phyloP scores from a whole-genome alignment of 2,113 vertebrate genomes.

The Mormyrus lacerda region DNA sequence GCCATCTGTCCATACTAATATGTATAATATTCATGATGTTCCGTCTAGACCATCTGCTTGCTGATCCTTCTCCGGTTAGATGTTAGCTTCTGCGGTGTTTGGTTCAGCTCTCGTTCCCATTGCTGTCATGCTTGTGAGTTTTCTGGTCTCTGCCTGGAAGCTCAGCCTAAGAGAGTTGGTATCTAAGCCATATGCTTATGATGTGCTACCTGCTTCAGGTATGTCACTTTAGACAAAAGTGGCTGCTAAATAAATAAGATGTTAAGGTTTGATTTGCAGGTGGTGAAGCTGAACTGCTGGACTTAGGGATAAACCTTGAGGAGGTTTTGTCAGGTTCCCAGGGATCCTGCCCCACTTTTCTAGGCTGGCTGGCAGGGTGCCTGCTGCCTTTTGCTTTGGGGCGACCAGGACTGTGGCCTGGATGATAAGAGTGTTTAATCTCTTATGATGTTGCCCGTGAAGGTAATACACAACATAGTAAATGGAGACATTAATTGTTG shows the following conservation, averaged over 20 bases:
- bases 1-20: neutral
- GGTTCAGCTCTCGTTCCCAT: neutral
- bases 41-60: neutral
- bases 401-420: neutral
- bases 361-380: neutral
- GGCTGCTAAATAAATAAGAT: neutral
- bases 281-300: neutral
- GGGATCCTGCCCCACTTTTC: neutral
- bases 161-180: neutral
- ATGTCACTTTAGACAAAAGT: neutral
- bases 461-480: neutral
- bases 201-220: neutral
- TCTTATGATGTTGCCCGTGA: neutral
- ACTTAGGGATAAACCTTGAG: neutral
- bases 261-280: neutral
- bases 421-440: neutral
- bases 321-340: neutral
- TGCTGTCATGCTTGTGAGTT: neutral
- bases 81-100: neutral
- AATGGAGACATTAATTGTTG: neutral
- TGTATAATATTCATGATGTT: neutral
- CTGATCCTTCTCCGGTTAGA: neutral
- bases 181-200: neutral
- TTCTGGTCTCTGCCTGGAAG: neutral
- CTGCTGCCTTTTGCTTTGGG: neutral